A percentile compares a stretch with the other conserved stretches of the same genome.
Evolutionary conservation across 2,113 vertebrate genomes (phyloP).

Genomic region (Taurulus bubalis): DNA sequence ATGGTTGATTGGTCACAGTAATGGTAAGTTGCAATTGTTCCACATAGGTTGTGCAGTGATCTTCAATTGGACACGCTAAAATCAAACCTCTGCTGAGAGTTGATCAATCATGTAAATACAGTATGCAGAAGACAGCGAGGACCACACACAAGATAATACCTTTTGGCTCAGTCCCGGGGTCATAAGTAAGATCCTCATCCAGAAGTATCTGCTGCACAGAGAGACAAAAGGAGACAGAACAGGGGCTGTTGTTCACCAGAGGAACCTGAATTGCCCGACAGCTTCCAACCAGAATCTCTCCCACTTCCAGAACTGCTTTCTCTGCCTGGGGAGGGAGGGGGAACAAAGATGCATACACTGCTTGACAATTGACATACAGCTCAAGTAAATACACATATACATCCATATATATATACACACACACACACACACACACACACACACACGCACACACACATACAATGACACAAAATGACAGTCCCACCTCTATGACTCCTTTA

Average conservation of each 20-base stretch:
- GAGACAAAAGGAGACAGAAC: constrained; percentile 86
- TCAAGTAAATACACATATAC: neutral
- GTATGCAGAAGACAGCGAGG: neutral
- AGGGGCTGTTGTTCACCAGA: constrained; percentile 88
- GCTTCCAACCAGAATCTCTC: constrained; percentile 86
- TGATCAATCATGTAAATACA: neutral
- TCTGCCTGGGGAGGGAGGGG: constrained; percentile 78
- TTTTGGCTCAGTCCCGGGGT: constrained; percentile 51
- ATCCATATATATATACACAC: neutral
- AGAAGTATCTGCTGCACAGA: constrained; percentile 83
- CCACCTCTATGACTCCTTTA: constrained; percentile 82
- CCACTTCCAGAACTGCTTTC: constrained; percentile 84
- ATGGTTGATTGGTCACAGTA: neutral
- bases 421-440: neutral
- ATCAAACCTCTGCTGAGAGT: neutral
- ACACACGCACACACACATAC: neutral
- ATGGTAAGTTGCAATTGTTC: neutral
- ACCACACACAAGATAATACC: constrained; percentile 78
- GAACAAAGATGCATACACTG: constrained; percentile 4
- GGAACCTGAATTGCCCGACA: constrained; percentile 79
- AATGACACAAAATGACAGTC: constrained; percentile 8
- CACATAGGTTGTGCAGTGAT: neutral
- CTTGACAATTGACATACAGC: neutral
- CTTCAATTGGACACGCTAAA: neutral
- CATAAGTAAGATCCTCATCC: constrained; percentile 54